A percentile compares a stretch with the other conserved stretches of the same genome.
phyloP scores from a whole-genome alignment of 2,797 vertebrate species.

The Lagocephalus sceleratus region DNA sequence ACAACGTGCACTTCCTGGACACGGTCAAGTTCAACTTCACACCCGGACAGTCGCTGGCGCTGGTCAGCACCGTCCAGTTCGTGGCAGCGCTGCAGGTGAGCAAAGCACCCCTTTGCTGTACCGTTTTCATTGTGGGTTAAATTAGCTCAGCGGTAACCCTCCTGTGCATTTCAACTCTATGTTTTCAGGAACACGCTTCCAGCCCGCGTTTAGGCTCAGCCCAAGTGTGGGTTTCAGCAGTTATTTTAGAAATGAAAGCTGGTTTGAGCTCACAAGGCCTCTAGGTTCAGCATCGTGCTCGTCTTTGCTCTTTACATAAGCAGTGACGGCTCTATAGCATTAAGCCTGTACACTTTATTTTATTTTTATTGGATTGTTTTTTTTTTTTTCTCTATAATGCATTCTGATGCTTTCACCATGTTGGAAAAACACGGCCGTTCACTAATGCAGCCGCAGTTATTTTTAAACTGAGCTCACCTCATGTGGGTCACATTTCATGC shows the following conservation, averaged over 20 bases:
- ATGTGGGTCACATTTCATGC: constrained; percentile 29
- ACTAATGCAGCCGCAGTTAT: constrained; percentile 48
- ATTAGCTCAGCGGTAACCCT: neutral
- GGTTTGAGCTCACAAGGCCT: constrained; percentile 51
- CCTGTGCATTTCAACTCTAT: constrained; percentile 9
- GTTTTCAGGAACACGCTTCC: constrained; percentile 35
- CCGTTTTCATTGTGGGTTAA: neutral
- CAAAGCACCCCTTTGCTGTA: constrained; percentile 5
- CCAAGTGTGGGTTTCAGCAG: constrained; percentile 64
- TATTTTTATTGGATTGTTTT: constrained; percentile 2
- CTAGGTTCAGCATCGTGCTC: constrained; percentile 45
- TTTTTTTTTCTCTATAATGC: constrained; percentile 31
- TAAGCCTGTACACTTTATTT: constrained; percentile 11
- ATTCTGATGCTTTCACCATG: constrained; percentile 34
- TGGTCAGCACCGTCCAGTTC: constrained; percentile 98
- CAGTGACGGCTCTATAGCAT: constrained; percentile 45
- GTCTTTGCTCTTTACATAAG: constrained; percentile 59
- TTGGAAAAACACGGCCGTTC: constrained; percentile 29
- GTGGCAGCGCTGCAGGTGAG: constrained; percentile 92
- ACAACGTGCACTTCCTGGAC: constrained; percentile 90
- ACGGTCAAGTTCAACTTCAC: constrained; percentile 90
- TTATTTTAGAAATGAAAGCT: constrained; percentile 75
- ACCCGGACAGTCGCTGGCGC: constrained; percentile 79
- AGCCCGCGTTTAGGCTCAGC: constrained; percentile 35
- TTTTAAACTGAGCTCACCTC: constrained; percentile 40